A percentile compares a stretch with the other conserved stretches of the same genome.
phyloP scores from a whole-genome alignment of 53 echinoderm and acorn worm genomes.

The Echinarachnius parma region DNA sequence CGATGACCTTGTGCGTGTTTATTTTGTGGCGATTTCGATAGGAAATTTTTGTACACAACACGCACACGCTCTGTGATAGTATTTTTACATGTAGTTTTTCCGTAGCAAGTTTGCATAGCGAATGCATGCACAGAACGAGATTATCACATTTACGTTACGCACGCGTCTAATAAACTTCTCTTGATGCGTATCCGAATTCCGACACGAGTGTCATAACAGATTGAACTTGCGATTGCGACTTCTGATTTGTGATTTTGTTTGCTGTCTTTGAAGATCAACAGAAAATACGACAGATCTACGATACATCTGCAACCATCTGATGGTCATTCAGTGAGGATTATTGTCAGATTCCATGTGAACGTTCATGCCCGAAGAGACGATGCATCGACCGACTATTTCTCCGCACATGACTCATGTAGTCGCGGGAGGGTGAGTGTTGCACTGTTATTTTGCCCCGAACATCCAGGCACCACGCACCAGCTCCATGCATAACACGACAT shows the following conservation, averaged over 20 bases:
- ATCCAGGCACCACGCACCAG: too few relatives aligned
- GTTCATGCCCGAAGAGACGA: slow-evolving; percentile 21
- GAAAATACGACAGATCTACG: background rate
- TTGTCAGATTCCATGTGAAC: too few relatives aligned
- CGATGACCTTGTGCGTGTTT: slow-evolving; percentile 18
- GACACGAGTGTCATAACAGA: too few relatives aligned
- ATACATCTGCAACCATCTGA: too few relatives aligned
- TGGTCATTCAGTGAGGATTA: too few relatives aligned
- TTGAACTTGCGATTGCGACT: background rate
- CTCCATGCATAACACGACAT: too few relatives aligned
- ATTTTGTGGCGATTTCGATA: background rate
- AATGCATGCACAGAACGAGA: background rate
- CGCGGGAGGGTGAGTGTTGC: slow-evolving; percentile 94
- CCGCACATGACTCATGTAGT: slow-evolving; percentile 94
- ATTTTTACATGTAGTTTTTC: slow-evolving; percentile 22
- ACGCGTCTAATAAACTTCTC: too few relatives aligned
- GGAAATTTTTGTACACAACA: slow-evolving; percentile 9
- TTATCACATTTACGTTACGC: background rate
- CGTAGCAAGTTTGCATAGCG: background rate
- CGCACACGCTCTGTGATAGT: background rate
- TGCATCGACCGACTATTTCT: slow-evolving; percentile 81
- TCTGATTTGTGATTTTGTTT: background rate
- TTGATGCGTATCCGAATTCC: too few relatives aligned
- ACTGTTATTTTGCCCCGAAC: too few relatives aligned
- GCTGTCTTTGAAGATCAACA: background rate